Evolutionary conservation across 2,888 invertebrate genomes (phyloP).

Genomic region (Drosophila sordidula): DNA sequence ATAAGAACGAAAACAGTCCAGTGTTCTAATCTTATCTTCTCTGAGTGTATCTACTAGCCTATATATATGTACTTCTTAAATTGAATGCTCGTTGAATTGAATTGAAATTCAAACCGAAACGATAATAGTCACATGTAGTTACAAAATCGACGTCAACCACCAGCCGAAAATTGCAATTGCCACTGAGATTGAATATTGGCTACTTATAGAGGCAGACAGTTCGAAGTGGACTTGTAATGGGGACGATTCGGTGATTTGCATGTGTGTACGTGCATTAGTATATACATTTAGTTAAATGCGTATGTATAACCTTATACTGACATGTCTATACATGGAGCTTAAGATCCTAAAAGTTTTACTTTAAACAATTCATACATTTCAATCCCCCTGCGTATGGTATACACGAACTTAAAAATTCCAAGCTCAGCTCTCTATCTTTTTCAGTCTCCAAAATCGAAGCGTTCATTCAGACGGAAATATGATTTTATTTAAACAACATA

Average conservation of each 20-base stretch:
- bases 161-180: no score
- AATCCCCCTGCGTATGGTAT: no score
- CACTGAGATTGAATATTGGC: not conserved
- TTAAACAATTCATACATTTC: no score
- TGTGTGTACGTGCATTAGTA: not conserved
- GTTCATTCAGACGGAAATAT: no score
- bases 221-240: not conserved
- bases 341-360: not conserved
- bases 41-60: not conserved
- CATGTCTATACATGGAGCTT: not conserved
- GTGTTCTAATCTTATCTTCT: no score
- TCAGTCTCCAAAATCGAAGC: no score
- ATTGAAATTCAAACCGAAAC: not conserved
- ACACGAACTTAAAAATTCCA: no score
- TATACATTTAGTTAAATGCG: not conserved
- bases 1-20: no score
- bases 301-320: not conserved
- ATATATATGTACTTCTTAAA: not conserved
- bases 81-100: not conserved
- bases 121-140: slow-evolving; percentile 6
- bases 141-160: not conserved
- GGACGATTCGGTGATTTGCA: not conserved
- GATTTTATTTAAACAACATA: no score
- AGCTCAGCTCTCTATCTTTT: no score
- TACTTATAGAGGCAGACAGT: not conserved